phyloP scores from a whole-genome alignment of 2,113 vertebrate genomes.

The Alligator mississippiensis region DNA sequence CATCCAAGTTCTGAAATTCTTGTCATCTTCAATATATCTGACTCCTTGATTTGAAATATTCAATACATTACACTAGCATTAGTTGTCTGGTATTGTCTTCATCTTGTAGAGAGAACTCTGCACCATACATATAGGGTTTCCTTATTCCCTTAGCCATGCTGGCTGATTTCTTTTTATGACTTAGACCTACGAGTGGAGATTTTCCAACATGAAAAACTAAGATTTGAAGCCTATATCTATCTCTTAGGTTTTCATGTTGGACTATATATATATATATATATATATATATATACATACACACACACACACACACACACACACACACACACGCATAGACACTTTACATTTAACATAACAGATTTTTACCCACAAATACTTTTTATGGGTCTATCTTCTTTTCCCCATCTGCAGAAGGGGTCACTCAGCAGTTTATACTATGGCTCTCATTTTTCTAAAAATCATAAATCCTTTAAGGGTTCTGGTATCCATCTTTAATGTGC shows the following conservation, averaged over 20 bases:
- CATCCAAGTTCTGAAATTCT: too few relatives aligned
- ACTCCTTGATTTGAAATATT: too few relatives aligned
- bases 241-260: too few relatives aligned
- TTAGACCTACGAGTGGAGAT: neutral
- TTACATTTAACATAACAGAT: neutral
- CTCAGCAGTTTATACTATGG: too few relatives aligned
- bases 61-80: too few relatives aligned
- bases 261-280: too few relatives aligned
- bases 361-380: constrained; percentile 19
- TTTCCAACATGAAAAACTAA: neutral
- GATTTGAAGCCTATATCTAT: neutral
- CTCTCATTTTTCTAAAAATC: neutral
- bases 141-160: neutral
- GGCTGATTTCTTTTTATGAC: neutral
- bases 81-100: neutral
- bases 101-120: neutral
- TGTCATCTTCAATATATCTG: too few relatives aligned
- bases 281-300: too few relatives aligned
- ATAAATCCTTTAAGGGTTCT: neutral
- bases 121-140: neutral
- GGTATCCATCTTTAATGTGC: neutral
- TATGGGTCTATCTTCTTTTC: neutral
- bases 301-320: too few relatives aligned
- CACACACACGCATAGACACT: neutral
- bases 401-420: neutral